phyloP scores from a whole-genome alignment of 2,888 invertebrate genomes.

The Phania funesta region DNA sequence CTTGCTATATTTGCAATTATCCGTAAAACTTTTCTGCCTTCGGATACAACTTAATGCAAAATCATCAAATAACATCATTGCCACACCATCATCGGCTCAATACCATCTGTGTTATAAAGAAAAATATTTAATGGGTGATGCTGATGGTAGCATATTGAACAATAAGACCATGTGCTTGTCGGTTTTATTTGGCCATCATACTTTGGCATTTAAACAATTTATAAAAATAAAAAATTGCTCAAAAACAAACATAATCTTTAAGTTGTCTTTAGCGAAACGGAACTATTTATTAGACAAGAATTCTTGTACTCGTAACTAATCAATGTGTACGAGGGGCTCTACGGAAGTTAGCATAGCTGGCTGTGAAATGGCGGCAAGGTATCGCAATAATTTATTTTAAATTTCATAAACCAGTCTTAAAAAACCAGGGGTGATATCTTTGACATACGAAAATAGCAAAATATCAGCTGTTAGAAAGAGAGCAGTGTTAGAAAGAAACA shows the following conservation, averaged over 20 bases:
- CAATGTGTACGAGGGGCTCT: neutral
- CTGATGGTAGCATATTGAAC: neutral
- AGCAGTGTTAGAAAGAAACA: too few relatives aligned
- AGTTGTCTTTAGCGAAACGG: slow-evolving; percentile 17
- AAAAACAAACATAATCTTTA: slow-evolving; percentile 18
- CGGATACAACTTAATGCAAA: slow-evolving; percentile 31
- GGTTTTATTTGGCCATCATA: slow-evolving; percentile 14
- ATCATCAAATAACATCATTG: slow-evolving; percentile 35
- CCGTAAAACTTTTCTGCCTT: neutral
- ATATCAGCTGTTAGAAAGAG: too few relatives aligned
- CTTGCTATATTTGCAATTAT: neutral
- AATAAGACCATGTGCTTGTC: slow-evolving; percentile 40
- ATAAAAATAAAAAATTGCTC: slow-evolving; percentile 44
- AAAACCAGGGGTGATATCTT: too few relatives aligned
- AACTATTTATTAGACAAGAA: slow-evolving; percentile 30
- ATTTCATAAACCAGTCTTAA: too few relatives aligned
- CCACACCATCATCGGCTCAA: slow-evolving; percentile 13
- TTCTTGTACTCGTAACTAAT: neutral
- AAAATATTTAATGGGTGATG: neutral
- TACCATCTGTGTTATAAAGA: neutral
- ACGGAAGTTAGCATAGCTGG: neutral
- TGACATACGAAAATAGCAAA: too few relatives aligned
- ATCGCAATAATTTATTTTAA: too few relatives aligned
- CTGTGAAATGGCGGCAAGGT: too few relatives aligned
- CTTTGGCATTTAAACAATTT: slow-evolving; percentile 12